These are phyloP conservation scores for Mormyrus hasselquistii DNA, from an alignment of 2,797 vertebrate genomes.

Conservation along the genomic window DNA sequence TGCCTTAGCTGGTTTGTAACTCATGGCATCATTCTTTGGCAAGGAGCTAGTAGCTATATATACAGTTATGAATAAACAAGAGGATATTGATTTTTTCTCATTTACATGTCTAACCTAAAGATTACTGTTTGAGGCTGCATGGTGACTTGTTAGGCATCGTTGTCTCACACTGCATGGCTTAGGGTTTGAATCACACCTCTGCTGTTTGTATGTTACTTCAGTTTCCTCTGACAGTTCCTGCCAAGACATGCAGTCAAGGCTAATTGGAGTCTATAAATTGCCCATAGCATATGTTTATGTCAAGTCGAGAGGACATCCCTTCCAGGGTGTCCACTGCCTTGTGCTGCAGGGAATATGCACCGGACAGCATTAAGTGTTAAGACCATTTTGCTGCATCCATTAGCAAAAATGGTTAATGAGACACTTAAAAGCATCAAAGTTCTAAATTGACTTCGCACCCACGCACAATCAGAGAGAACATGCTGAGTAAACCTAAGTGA, in stretches of 20 bases:
- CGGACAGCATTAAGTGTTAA: not conserved
- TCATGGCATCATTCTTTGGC: not conserved
- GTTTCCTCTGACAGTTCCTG: not conserved
- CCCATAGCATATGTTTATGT: not conserved
- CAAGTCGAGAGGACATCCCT: not conserved
- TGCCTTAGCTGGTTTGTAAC: not conserved
- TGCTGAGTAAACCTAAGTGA: not conserved
- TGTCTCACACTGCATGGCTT: not conserved
- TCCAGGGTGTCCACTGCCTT: not conserved
- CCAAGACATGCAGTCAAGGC: not conserved
- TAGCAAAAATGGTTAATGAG: constrained; percentile 3
- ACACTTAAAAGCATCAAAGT: not conserved
- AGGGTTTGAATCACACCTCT: not conserved
- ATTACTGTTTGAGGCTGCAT: not conserved
- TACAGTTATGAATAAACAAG: not conserved
- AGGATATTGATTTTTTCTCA: not conserved
- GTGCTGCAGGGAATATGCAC: not conserved
- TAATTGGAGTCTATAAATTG: not conserved
- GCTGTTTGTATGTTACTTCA: not conserved
- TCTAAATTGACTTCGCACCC: not conserved
- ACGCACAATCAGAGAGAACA: constrained; percentile 7
- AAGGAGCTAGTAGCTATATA: not conserved
- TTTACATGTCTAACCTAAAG: not conserved
- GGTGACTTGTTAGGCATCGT: not conserved
- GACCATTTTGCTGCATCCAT: not conserved